Conservation (phyloP, 2,113 vertebrate species). For the Otocyon megalotis region DNA sequence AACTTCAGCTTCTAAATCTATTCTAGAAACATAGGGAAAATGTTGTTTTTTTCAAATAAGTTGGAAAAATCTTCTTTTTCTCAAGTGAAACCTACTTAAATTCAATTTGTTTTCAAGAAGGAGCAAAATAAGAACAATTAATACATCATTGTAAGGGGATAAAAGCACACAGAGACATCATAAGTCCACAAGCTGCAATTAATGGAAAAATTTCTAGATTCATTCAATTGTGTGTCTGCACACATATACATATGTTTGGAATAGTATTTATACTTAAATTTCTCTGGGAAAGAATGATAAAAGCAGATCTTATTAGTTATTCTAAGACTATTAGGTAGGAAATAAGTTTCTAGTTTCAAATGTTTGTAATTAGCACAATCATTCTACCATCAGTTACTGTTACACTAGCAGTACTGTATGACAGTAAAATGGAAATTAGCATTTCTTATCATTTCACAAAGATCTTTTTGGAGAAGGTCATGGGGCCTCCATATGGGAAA, state of each 20-base stretch:
- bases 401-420: slow-evolving; percentile 28
- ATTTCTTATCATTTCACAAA: slow-evolving; percentile 55
- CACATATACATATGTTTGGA: background rate
- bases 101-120: slow-evolving; percentile 34
- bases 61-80: background rate
- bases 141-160: background rate
- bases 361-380: slow-evolving; percentile 40
- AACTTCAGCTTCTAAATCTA: slow-evolving; percentile 17
- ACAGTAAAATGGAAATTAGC: slow-evolving; percentile 16
- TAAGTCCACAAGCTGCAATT: background rate
- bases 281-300: slow-evolving; percentile 50
- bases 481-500: background rate
- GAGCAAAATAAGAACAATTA: slow-evolving; percentile 55
- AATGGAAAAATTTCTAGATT: slow-evolving; percentile 1
- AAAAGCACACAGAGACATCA: background rate
- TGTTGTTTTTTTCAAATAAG: background rate
- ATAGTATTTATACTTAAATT: background rate
- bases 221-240: background rate
- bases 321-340: slow-evolving; percentile 38
- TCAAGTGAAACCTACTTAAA: slow-evolving; percentile 38
- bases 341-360: slow-evolving; percentile 31
- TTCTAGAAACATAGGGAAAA: slow-evolving; percentile 1
- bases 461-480: slow-evolving; percentile 38
- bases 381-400: slow-evolving; percentile 42
- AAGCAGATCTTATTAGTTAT: background rate